These are phyloP conservation scores for Austrolebias charrua DNA, from an alignment of 2,797 vertebrate genomes.

Conservation along the genomic window DNA sequence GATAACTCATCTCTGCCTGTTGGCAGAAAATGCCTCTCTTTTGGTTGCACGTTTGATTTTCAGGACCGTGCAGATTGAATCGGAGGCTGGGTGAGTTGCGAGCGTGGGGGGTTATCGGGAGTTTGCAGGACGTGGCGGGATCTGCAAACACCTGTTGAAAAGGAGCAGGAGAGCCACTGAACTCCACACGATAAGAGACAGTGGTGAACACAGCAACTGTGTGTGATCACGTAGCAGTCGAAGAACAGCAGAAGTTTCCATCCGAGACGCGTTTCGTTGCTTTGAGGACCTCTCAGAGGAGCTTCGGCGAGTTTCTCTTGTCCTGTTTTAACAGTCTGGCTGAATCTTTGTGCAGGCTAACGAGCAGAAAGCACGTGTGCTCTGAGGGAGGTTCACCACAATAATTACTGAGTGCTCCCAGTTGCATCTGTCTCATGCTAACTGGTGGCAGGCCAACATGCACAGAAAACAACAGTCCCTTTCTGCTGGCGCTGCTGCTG, in stretches of 20 bases:
- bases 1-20: constrained; percentile 60
- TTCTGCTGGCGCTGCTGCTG: constrained; percentile 61
- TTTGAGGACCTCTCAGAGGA: constrained; percentile 11
- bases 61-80: constrained; percentile 70
- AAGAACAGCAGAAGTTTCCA: constrained; percentile 13
- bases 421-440: constrained; percentile 73
- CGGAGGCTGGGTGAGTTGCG: constrained; percentile 23
- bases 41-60: constrained; percentile 59
- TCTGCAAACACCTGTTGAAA: constrained; percentile 69
- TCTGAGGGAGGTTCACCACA: constrained; percentile 66
- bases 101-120: constrained; percentile 65
- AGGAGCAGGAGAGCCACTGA: constrained; percentile 39
- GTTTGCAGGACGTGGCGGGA: constrained; percentile 56
- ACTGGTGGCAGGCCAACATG: constrained; percentile 71
- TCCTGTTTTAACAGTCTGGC: constrained; percentile 29
- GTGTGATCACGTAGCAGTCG: constrained; percentile 13
- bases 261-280: constrained; percentile 30
- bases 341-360: constrained; percentile 59
- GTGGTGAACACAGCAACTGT: constrained; percentile 5
- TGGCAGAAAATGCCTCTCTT: constrained; percentile 58
- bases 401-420: constrained; percentile 71
- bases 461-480: constrained; percentile 67
- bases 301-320: constrained; percentile 11
- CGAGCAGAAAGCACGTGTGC: constrained; percentile 68
- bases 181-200: constrained; percentile 48